phyloP scores from a whole-genome alignment of 2,888 invertebrate genomes.

The Nemoura dubitans region DNA sequence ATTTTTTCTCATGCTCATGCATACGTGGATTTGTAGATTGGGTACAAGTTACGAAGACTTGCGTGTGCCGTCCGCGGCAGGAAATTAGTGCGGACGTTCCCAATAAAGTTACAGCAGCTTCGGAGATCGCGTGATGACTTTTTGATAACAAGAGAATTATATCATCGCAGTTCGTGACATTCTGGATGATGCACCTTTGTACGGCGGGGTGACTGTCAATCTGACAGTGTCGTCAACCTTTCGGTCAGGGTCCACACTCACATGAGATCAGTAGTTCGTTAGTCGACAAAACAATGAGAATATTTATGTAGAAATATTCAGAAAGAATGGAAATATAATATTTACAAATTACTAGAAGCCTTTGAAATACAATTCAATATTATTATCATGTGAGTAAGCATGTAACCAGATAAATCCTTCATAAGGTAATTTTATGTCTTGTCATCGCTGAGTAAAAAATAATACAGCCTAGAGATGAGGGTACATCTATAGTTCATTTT shows the following conservation, averaged over 20 bases:
- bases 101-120: neutral
- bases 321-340: neutral
- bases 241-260: neutral
- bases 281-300: neutral
- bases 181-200: constrained; percentile 3
- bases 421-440: neutral
- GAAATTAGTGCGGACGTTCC: neutral
- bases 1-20: neutral
- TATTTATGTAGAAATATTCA: neutral
- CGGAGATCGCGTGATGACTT: neutral
- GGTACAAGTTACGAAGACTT: neutral
- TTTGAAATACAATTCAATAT: too few species aligned
- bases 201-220: neutral
- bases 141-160: neutral
- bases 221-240: neutral
- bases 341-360: neutral
- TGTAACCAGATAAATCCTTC: too few species aligned
- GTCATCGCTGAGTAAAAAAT: neutral
- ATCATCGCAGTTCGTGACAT: neutral
- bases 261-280: neutral
- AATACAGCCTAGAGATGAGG: too few species aligned
- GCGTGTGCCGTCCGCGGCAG: neutral
- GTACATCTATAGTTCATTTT: too few species aligned
- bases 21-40: neutral
- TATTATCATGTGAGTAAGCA: too few species aligned